A percentile compares a stretch with the other conserved stretches of the same genome.
Evolutionary conservation across 2,888 invertebrate genomes (phyloP).

Genomic region (Thereva unica): DNA sequence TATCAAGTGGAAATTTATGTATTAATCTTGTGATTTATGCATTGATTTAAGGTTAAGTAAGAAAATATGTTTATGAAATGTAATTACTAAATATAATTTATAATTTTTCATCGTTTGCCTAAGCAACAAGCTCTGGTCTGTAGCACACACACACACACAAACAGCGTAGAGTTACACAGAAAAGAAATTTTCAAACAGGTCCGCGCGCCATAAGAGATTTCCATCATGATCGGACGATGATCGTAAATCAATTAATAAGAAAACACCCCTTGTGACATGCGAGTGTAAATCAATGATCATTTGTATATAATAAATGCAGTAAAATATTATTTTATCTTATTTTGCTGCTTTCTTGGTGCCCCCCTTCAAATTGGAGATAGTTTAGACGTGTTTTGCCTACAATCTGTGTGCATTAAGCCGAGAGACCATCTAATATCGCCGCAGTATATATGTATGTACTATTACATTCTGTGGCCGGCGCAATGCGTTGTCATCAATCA

Average conservation of each 20-base stretch:
- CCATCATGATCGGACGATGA: constrained; percentile 10
- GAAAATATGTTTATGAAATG: too few relatives aligned
- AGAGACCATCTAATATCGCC: constrained; percentile 4
- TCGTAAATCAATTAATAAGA: constrained; percentile 20
- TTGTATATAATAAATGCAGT: constrained; percentile 27
- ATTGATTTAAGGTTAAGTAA: constrained; percentile 9
- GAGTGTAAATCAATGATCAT: constrained; percentile 33
- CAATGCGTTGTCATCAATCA: constrained; percentile 32
- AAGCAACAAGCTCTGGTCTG: too few relatives aligned
- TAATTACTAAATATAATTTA: too few relatives aligned
- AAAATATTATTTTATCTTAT: constrained; percentile 4
- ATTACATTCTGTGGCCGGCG: not conserved
- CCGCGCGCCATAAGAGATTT: constrained; percentile 15
- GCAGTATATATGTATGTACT: not conserved
- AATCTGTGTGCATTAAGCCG: not conserved
- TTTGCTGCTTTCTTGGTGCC: not conserved
- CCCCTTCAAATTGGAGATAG: not conserved
- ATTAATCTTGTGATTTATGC: constrained; percentile 20
- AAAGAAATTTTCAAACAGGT: too few relatives aligned
- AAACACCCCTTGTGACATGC: constrained; percentile 22
- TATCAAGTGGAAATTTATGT: constrained; percentile 3
- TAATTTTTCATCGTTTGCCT: too few relatives aligned
- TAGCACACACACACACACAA: too few relatives aligned
- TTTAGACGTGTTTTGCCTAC: not conserved
- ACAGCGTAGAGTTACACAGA: too few relatives aligned